A percentile compares a stretch with the other conserved stretches of the same genome.
Evolutionary conservation across 1,140 invertebrate species (phyloP).

Genomic region (Pantala flavescens): DNA sequence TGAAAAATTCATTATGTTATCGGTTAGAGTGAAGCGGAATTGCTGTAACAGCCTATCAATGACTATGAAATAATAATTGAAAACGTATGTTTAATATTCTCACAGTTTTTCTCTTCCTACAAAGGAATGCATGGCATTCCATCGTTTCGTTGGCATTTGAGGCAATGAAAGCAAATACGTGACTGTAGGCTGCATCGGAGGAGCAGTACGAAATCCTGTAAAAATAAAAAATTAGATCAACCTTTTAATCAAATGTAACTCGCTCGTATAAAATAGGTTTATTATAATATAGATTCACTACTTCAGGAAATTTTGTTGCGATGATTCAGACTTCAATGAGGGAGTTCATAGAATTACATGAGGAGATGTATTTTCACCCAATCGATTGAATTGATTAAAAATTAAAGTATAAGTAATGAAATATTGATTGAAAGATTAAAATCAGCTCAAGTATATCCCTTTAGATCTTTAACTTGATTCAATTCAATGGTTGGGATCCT

Average conservation of each 20-base stretch:
- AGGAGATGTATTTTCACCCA: not conserved
- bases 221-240: constrained; percentile 24
- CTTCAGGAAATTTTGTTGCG: not conserved
- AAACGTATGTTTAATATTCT: no score
- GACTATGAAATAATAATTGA: no score
- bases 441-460: no score
- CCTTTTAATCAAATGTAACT: not conserved
- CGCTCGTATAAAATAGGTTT: not conserved
- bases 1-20: no score
- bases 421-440: no score
- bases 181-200: constrained; percentile 67
- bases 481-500: no score
- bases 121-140: constrained; percentile 78
- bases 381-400: not conserved
- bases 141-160: constrained; percentile 63
- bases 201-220: constrained; percentile 82
- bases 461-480: no score
- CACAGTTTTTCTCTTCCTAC: constrained; percentile 67
- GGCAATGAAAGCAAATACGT: constrained; percentile 78
- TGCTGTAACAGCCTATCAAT: no score
- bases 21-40: no score
- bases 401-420: no score
- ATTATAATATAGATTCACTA: not conserved
- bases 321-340: not conserved
- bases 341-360: not conserved